Conservation (phyloP, 2,888 invertebrate species). For the Nemotelus pantherinus region DNA sequence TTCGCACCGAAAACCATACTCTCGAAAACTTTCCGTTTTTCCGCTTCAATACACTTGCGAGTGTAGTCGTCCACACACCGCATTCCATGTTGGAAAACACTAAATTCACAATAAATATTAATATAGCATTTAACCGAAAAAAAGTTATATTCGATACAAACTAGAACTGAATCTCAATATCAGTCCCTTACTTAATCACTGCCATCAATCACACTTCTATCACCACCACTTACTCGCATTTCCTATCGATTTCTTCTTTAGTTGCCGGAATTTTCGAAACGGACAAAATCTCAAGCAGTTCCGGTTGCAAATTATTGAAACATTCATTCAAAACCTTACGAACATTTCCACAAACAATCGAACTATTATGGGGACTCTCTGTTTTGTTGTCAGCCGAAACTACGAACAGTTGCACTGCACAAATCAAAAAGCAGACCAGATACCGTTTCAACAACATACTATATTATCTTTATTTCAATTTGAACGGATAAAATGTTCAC, state of each 20-base stretch:
- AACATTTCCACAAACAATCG: slow-evolving; percentile 58
- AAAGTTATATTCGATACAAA: slow-evolving; percentile 24
- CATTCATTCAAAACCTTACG: slow-evolving; percentile 61
- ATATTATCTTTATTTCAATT: neutral
- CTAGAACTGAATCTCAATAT: neutral
- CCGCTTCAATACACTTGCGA: slow-evolving; percentile 59
- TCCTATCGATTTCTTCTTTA: slow-evolving; percentile 59
- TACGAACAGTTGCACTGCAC: neutral
- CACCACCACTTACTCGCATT: slow-evolving; percentile 61
- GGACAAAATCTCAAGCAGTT: slow-evolving; percentile 61
- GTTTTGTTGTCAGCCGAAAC: slow-evolving; percentile 7
- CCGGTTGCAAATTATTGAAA: slow-evolving; percentile 61
- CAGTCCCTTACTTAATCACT: neutral
- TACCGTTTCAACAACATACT: neutral
- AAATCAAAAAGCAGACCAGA: neutral
- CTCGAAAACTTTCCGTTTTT: slow-evolving; percentile 57
- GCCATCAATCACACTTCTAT: neutral
- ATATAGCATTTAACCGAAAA: slow-evolving; percentile 40
- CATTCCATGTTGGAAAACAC: slow-evolving; percentile 62
- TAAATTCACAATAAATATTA: slow-evolving; percentile 51
- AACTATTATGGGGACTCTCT: slow-evolving; percentile 30
- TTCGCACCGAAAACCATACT: slow-evolving; percentile 63
- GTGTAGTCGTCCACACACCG: slow-evolving; percentile 62
- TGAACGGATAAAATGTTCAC: neutral
- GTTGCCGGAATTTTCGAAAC: slow-evolving; percentile 61